Evolutionary conservation across 2,888 invertebrate genomes (phyloP).

Genomic region (Gymnocheta viridis): DNA sequence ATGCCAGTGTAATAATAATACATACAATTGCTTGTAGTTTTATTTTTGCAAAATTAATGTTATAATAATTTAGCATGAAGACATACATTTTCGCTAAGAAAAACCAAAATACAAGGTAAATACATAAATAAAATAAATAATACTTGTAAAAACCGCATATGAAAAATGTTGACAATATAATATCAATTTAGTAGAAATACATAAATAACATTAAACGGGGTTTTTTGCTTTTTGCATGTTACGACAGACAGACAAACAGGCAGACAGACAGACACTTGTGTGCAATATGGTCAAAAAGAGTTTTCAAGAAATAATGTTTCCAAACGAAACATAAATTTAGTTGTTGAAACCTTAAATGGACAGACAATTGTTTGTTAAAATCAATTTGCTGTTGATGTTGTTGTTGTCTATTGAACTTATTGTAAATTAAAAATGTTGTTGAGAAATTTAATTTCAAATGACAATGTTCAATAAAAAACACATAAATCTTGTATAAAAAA

Average conservation of each 20-base stretch:
- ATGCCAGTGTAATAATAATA: background rate
- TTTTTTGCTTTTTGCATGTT: constrained; percentile 4
- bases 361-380: constrained; percentile 45
- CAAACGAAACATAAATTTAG: constrained; percentile 11
- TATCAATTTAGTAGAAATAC: constrained; percentile 54
- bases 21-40: no score
- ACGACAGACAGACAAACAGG: background rate
- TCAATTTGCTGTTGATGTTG: constrained; percentile 50
- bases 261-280: background rate
- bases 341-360: constrained; percentile 48
- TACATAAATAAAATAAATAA: constrained; percentile 34
- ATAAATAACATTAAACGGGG: constrained; percentile 38
- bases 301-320: constrained; percentile 23
- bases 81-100: constrained; percentile 32
- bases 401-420: constrained; percentile 50
- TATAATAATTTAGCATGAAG: constrained; percentile 60
- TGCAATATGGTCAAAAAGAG: background rate
- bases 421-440: constrained; percentile 39
- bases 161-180: constrained; percentile 46
- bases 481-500: constrained; percentile 57
- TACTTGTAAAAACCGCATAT: background rate
- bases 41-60: constrained; percentile 46
- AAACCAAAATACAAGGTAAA: background rate
- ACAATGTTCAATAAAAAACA: constrained; percentile 48
- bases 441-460: constrained; percentile 66